Evolutionary conservation across 2,888 invertebrate genomes (phyloP).

Genomic region (Camptogramma bilineatum): DNA sequence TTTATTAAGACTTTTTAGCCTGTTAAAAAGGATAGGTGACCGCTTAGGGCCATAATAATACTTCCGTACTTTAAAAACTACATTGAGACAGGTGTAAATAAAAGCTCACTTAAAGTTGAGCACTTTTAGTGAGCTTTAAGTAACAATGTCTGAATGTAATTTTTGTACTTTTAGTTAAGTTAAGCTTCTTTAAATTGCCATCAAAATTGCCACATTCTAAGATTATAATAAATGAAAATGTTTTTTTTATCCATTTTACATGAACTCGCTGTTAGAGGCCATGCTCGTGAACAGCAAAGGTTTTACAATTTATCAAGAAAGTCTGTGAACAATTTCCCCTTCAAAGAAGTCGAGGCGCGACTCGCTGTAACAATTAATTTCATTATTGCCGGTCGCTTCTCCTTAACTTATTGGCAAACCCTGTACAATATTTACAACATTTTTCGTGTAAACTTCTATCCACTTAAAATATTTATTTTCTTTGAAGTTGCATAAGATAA

Average conservation of each 20-base stretch:
- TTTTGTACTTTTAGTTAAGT: no score
- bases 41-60: not conserved
- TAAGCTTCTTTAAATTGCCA: not conserved
- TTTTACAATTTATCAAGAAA: slow-evolving; percentile 29
- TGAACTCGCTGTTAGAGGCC: not conserved
- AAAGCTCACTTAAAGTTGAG: no score
- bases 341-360: slow-evolving; percentile 23
- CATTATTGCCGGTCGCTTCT: slow-evolving; percentile 25
- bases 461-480: not conserved
- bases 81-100: not conserved
- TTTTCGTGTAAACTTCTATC: not conserved
- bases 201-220: not conserved
- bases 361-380: slow-evolving; percentile 34
- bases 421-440: not conserved
- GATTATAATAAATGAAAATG: not conserved
- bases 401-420: slow-evolving; percentile 9
- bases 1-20: not conserved
- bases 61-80: not conserved
- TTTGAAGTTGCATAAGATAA: not conserved
- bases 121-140: no score
- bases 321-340: slow-evolving; percentile 27
- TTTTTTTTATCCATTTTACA: not conserved
- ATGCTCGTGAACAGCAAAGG: not conserved
- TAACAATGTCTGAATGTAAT: no score
- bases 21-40: not conserved